Base-by-base conservation (phyloP, 2,797 vertebrate genomes). In the Geotrypetes seraphini region DNA sequence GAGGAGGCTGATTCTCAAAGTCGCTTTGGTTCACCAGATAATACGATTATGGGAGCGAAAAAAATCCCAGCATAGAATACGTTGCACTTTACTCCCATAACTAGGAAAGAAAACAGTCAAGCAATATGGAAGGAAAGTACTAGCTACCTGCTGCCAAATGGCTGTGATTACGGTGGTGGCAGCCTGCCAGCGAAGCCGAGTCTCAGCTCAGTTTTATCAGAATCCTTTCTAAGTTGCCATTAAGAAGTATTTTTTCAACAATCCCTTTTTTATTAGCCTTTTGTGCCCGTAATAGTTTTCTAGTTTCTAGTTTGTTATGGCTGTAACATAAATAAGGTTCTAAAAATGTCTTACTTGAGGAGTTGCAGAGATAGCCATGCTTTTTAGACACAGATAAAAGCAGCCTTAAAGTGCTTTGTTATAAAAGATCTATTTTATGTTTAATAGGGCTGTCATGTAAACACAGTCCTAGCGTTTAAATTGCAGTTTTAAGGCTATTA, bases 281-380 rank as follows among this genome's bases (percentile, higher is more conserved):
- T 72, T 76, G 71, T 80, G 79, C 73, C 71, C 76, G 78, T 81
- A 81, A 83, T 60, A 71, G 71, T 81, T 85, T 85, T 81, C 62
- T 73, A 66, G 72, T 77, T 82, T 79, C 72, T 66, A 77, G 74
- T 78, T 80, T 82, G 82, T 79, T 78, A 84, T 83, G 69, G 69
- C 63, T 73, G 49, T 76, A 79, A 83, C 64, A 78, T 84, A 86
- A 85, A 84, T 84, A 83, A 63, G 57, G 68, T 69, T 79, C 75
- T 83, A 83, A 81, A 86, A 85, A 84, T 71, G 83, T 86, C 82
- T 80, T 57, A 44, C 60, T 58, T 86, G 83, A 86, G 55, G 43
- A 72, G 70, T 58, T 82, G 73, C 81, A 86, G 81, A 57, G 31
- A 61, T 65, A 63, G 67, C 53, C 65, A 66, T 66, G 58, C 64